Base-by-base conservation (phyloP, 2,888 invertebrate genomes). In the Eumacrocentrus americanus region DNA sequence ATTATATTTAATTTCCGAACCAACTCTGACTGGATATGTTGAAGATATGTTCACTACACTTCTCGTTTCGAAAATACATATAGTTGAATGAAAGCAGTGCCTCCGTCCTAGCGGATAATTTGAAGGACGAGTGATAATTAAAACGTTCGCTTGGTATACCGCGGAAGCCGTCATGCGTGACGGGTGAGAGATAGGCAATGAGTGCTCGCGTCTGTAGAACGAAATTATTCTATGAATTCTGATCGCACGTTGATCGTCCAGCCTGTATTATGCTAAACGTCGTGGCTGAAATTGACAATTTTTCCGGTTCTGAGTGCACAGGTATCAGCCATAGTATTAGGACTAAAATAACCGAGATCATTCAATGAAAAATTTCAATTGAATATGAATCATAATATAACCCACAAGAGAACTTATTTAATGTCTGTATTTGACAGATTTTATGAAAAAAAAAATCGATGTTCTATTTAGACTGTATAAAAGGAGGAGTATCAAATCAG, bases 221-320 rank as follows among this genome's bases (percentile, higher is more conserved):
- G 70, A 73, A 77, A 77, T 77, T 77, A 75, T 76, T 76, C 75
- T 77, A 75, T 75, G 75, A 77, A 77, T 77, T 70, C 71, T 76
- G 73, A 77, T 77, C 70, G 70, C 56, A 62, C 69, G 61, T 67
- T 70, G 66, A 68, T 70, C 67, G 48, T 47, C 67, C 72, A 14
- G 46, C 23, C 22, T 46, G 34, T 35, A 55, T 55, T 47, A 55
- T 47, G 46, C 29, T 20, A 44, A 55, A 20, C n/a, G n/a, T 48
- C 9, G 58, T 9, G 29, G 63, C 72, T 74, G 73, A 70, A 74
- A 73, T 69, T 72, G 72, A 74, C 74, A 75, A 73, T 72, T 72
- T 74, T 71, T 72, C 64, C 70, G 4, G 7, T 38, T n/a, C 14
- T 18, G 42, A 42, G 42, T 7, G 9, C 18, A 42, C 42, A 38